phyloP scores from a whole-genome alignment of 2,888 invertebrate species.

The Thymelicus acteon region DNA sequence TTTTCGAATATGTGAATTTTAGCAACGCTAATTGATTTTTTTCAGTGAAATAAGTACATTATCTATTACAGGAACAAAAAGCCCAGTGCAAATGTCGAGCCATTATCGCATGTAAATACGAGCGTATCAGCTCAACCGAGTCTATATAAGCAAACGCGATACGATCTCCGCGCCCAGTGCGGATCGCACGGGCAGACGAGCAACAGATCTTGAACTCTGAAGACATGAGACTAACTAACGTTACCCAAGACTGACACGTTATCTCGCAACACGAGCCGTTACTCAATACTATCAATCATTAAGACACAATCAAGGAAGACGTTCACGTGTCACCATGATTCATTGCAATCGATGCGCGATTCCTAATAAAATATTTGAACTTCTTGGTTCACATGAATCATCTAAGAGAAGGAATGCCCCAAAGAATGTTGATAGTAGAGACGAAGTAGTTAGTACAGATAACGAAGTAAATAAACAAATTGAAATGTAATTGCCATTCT shows the following conservation, averaged over 20 bases:
- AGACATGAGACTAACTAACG: constrained; percentile 45
- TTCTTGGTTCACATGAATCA: constrained; percentile 41
- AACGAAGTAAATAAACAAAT: constrained; percentile 48
- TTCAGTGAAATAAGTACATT: constrained; percentile 11
- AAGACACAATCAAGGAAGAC: not conserved
- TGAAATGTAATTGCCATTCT: constrained; percentile 26
- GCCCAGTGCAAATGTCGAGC: constrained; percentile 47
- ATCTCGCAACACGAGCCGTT: not conserved
- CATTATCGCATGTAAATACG: constrained; percentile 48
- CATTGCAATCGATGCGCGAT: constrained; percentile 12
- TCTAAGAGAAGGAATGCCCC: constrained; percentile 42
- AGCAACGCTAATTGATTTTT: not conserved
- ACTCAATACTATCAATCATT: constrained; percentile 28
- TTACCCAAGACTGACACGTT: not conserved
- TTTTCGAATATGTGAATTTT: not conserved
- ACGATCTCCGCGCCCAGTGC: constrained; percentile 67
- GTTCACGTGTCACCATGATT: constrained; percentile 19
- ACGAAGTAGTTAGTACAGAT: constrained; percentile 43
- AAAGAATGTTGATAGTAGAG: constrained; percentile 43
- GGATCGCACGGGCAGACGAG: constrained; percentile 78
- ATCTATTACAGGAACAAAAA: constrained; percentile 46
- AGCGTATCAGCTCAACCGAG: constrained; percentile 52
- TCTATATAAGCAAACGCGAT: constrained; percentile 62
- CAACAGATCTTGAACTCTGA: not conserved
- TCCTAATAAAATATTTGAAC: constrained; percentile 18